Evolutionary conservation across 2,888 invertebrate genomes (phyloP).

Genomic region (Eustalomyia histrio): DNA sequence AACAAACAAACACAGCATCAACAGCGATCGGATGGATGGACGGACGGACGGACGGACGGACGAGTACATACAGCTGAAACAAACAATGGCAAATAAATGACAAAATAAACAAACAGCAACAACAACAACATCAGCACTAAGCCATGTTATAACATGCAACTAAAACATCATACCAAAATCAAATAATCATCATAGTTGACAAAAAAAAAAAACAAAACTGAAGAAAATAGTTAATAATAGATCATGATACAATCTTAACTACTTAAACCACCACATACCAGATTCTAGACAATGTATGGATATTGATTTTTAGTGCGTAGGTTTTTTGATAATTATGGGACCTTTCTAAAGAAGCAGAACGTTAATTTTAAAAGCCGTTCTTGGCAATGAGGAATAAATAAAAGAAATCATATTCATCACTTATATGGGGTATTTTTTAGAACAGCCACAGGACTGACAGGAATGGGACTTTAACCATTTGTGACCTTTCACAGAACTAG

Average conservation of each 20-base stretch:
- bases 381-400: too few relatives aligned
- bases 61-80: slow-evolving; percentile 31
- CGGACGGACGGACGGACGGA: background rate
- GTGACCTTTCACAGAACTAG: too few relatives aligned
- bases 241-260: slow-evolving; percentile 42
- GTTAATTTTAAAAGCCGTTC: too few relatives aligned
- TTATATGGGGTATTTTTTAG: too few relatives aligned
- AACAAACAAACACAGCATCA: slow-evolving; percentile 51
- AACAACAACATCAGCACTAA: slow-evolving; percentile 2
- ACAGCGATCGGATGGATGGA: slow-evolving; percentile 19
- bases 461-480: too few relatives aligned
- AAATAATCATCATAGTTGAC: slow-evolving; percentile 15
- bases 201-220: background rate
- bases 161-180: slow-evolving; percentile 1
- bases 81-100: slow-evolving; percentile 59
- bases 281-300: background rate
- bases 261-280: background rate
- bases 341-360: too few relatives aligned
- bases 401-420: too few relatives aligned
- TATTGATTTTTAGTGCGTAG: background rate
- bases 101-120: slow-evolving; percentile 42
- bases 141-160: slow-evolving; percentile 16
- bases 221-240: slow-evolving; percentile 52
- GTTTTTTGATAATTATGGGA: too few relatives aligned
- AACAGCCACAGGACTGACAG: too few relatives aligned